Evolutionary conservation across 2,888 invertebrate species (phyloP).

Genomic region (Nemurella pictetii): DNA sequence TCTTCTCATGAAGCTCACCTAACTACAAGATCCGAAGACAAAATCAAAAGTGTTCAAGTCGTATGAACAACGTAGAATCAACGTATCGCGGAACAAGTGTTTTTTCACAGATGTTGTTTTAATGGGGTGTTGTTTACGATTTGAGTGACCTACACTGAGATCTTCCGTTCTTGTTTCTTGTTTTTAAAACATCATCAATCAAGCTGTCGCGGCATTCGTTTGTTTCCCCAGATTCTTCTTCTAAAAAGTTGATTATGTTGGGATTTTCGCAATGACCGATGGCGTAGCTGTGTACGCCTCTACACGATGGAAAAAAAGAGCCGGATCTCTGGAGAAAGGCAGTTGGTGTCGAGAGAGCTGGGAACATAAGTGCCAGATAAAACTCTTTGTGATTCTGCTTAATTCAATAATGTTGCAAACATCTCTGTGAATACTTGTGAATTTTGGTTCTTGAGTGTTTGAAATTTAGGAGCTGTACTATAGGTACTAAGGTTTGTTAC

Average conservation of each 20-base stretch:
- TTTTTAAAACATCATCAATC: conserved; percentile 9
- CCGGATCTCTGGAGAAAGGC: not conserved
- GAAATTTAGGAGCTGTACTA: too few relatives aligned
- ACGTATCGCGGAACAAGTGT: too few relatives aligned
- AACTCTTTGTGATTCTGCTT: not conserved
- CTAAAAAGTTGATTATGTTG: not conserved
- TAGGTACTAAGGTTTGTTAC: not conserved
- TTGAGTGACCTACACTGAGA: not conserved
- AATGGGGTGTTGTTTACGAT: not conserved
- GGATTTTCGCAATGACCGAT: not conserved
- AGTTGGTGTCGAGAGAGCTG: not conserved
- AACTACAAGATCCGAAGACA: too few relatives aligned
- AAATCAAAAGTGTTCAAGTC: too few relatives aligned
- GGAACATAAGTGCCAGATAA: not conserved
- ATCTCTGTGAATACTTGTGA: too few relatives aligned
- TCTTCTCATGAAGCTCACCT: too few relatives aligned
- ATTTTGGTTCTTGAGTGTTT: not conserved
- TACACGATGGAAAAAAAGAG: not conserved
- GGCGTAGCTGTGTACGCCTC: not conserved
- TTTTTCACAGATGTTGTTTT: not conserved
- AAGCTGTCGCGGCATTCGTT: not conserved
- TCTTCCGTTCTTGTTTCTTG: not conserved
- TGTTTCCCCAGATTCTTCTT: not conserved
- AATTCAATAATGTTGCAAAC: not conserved
- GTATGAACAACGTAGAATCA: too few relatives aligned